Evolutionary conservation across 2,113 vertebrate genomes (phyloP).

Genomic region (Podiceps cristatus): DNA sequence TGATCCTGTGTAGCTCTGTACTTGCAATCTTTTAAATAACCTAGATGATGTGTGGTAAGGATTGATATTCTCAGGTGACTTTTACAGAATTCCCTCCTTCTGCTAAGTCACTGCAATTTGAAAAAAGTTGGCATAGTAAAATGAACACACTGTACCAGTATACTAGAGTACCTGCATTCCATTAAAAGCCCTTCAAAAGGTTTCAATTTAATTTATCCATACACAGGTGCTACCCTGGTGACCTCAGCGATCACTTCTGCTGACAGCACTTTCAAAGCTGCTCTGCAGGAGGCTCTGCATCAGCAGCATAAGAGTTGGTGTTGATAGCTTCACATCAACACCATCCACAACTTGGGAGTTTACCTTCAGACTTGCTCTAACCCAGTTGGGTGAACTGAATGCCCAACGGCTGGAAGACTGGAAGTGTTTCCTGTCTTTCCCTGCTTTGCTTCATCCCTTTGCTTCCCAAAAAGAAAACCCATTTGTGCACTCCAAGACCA

Average conservation of each 20-base stretch:
- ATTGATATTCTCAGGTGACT: neutral
- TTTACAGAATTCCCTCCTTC: neutral
- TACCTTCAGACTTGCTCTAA: neutral
- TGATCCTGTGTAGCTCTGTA: neutral
- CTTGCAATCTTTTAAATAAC: neutral
- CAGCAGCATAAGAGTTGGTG: neutral
- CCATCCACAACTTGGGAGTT: neutral
- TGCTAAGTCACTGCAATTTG: neutral
- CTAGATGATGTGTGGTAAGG: neutral
- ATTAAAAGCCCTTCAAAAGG: neutral
- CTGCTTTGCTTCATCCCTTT: neutral
- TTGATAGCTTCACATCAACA: neutral
- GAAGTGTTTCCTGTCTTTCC: neutral
- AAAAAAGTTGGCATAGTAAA: neutral
- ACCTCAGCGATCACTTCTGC: neutral
- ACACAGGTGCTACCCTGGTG: neutral
- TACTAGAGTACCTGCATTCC: neutral
- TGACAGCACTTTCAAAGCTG: neutral
- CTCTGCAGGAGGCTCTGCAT: neutral
- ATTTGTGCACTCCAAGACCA: neutral
- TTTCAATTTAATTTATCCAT: neutral
- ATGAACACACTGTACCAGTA: neutral
- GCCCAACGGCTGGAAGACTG: neutral
- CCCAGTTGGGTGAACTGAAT: rapidly evolving
- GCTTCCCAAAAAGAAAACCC: neutral